Conservation (phyloP, 2,888 invertebrate genomes). For the Apotomis turbidana region DNA sequence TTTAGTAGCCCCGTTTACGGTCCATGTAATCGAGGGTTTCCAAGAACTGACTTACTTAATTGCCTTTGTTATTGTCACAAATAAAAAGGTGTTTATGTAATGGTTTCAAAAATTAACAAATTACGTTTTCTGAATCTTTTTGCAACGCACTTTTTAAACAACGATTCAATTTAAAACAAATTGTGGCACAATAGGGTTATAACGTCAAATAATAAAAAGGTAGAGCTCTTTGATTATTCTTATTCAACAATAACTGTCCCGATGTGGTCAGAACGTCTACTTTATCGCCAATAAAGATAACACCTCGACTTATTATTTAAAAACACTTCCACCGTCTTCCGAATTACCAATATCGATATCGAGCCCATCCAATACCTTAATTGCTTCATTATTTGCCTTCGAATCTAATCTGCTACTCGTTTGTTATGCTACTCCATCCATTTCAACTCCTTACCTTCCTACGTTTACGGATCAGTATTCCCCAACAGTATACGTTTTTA, state of each 20-base stretch:
- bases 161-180: too few relatives aligned
- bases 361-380: constrained; percentile 21
- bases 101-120: too few relatives aligned
- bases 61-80: background rate
- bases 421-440: constrained; percentile 6
- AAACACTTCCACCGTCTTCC: background rate
- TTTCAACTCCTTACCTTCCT: constrained; percentile 5
- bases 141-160: too few relatives aligned
- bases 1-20: background rate
- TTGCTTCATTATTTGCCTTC: constrained; percentile 20
- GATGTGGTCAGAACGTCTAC: too few relatives aligned
- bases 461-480: constrained; percentile 10
- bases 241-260: too few relatives aligned
- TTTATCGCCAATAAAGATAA: background rate
- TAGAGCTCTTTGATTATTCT: too few relatives aligned
- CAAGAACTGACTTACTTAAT: background rate
- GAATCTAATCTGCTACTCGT: constrained; percentile 27
- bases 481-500: background rate
- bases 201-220: too few relatives aligned
- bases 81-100: background rate
- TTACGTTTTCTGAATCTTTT: too few relatives aligned
- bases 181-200: too few relatives aligned
- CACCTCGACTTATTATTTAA: background rate
- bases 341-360: constrained; percentile 21
- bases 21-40: background rate